These are phyloP conservation scores for Noctilio leporinus DNA, from an alignment of 2,113 vertebrate genomes.

Conservation along the genomic window DNA sequence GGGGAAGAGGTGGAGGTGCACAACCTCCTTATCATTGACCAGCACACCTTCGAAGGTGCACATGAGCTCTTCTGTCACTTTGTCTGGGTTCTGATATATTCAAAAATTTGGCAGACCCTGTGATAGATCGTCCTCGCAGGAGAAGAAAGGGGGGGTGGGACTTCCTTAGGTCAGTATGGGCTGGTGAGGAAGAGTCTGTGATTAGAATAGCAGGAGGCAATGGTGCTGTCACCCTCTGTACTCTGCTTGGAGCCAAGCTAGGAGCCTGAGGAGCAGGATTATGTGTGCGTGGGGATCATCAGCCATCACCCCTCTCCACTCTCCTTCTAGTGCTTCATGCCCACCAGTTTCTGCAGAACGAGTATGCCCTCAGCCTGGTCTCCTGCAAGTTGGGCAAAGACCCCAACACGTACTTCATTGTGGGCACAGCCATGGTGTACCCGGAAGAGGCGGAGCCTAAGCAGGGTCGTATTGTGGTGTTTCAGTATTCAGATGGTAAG, in stretches of 20 bases:
- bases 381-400: slow-evolving; percentile 96
- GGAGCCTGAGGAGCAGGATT: background rate
- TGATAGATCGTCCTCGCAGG: background rate
- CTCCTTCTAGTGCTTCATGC: slow-evolving; percentile 89
- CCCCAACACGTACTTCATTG: slow-evolving; percentile 94
- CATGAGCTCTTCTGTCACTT: fast-evolving
- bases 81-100: background rate
- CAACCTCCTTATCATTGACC: slow-evolving; percentile 97
- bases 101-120: background rate
- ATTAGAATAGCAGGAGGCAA: background rate
- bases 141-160: background rate
- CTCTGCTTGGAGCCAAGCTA: background rate
- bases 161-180: background rate
- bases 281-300: fast-evolving
- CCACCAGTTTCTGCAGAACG: slow-evolving; percentile 97
- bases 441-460: slow-evolving; percentile 98
- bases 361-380: slow-evolving; percentile 96
- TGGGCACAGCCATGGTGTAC: slow-evolving; percentile 98
- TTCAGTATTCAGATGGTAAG: slow-evolving; percentile 97
- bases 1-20: slow-evolving; percentile 98
- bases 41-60: slow-evolving; percentile 98
- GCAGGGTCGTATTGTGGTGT: slow-evolving; percentile 96
- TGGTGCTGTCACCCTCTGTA: fast-evolving
- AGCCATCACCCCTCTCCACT: background rate
- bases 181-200: background rate